Evolutionary conservation across 2,888 invertebrate species (phyloP).

Genomic region (Tetragonula carbonaria): DNA sequence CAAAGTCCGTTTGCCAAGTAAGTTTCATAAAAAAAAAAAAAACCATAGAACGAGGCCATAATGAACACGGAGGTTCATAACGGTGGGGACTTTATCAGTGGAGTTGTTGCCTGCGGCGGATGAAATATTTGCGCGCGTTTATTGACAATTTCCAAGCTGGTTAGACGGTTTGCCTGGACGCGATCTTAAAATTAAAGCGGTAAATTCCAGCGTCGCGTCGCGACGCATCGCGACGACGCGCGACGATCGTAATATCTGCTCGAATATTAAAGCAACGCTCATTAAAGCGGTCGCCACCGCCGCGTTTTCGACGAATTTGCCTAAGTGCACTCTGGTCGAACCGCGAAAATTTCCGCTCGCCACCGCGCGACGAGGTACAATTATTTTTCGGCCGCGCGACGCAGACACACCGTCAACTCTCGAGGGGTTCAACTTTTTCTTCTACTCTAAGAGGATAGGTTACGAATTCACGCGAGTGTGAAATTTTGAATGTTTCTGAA

Average conservation of each 20-base stretch:
- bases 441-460: neutral
- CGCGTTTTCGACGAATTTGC: constrained; percentile 49
- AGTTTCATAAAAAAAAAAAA: neutral
- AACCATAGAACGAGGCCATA: neutral
- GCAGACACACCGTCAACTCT: neutral
- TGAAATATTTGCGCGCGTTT: constrained; percentile 50
- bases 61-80: constrained; percentile 10
- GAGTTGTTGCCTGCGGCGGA: neutral
- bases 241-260: constrained; percentile 46
- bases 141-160: constrained; percentile 44
- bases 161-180: neutral
- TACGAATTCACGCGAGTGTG: neutral
- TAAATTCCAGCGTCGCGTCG: constrained; percentile 26
- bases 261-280: constrained; percentile 51
- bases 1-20: constrained; percentile 4
- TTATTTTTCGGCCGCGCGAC: constrained; percentile 23
- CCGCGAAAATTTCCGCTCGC: constrained; percentile 32
- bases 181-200: constrained; percentile 33
- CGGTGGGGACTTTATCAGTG: constrained; percentile 11
- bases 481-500: neutral
- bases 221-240: constrained; percentile 13
- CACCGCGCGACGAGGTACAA: neutral
- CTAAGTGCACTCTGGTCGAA: constrained; percentile 30
- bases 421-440: neutral
- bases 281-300: constrained; percentile 26